phyloP scores from a whole-genome alignment of 2,113 vertebrate genomes.

The Petrocephalus zakoni region DNA sequence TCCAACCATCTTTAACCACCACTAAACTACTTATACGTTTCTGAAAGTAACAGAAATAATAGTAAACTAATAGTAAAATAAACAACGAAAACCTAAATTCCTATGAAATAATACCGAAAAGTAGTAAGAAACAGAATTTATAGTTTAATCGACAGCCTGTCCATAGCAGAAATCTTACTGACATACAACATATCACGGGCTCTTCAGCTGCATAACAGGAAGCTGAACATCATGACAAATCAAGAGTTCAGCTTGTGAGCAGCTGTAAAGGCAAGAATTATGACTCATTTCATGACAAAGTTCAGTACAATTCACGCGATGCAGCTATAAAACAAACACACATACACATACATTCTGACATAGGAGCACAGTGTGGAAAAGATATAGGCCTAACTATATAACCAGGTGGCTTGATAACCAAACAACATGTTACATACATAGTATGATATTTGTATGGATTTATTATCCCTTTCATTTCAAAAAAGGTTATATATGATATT shows the following conservation, averaged over 20 bases:
- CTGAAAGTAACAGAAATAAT: background rate
- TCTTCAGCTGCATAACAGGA: background rate
- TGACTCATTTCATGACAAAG: background rate
- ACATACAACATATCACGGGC: background rate
- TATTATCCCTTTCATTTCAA: background rate
- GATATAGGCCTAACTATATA: background rate
- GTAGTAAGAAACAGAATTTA: background rate
- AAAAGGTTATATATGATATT: background rate
- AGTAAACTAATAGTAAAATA: background rate
- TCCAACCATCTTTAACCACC: background rate
- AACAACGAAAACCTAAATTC: background rate
- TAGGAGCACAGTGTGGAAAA: background rate
- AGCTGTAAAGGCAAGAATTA: background rate
- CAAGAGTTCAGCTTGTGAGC: background rate
- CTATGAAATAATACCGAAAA: background rate
- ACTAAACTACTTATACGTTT: background rate
- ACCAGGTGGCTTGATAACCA: background rate
- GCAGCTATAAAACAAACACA: background rate
- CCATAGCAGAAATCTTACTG: background rate
- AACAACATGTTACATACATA: background rate
- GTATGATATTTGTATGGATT: background rate
- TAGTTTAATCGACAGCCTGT: background rate
- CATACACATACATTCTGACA: background rate
- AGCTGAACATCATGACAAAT: background rate
- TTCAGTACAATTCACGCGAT: background rate